Evolutionary conservation across 1,140 invertebrate species (phyloP), one percentile per base, ranked within the genome.

Genomic region (Aplysia californica): DNA sequence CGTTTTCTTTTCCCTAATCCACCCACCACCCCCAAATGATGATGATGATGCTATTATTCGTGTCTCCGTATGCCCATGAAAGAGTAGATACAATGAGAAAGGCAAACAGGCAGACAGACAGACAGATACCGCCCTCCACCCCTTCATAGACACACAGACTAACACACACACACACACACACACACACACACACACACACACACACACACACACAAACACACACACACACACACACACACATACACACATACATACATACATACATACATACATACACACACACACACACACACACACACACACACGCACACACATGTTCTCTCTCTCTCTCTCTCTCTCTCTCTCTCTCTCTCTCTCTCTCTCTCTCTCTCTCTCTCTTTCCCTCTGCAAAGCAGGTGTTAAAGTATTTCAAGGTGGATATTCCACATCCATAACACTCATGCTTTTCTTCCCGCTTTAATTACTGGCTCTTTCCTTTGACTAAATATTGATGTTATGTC

Each of bases 191-290:
- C 35, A 38, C 58, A 33, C 33, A 56, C 66, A 69, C 75, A 69
- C 41, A 38, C 50, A 69, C 39, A 76, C 44, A 50, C 20, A 4
- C n/a, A n/a, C n/a, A n/a, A n/a, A n/a, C n/a, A n/a, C n/a, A n/a
- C n/a, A n/a, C n/a, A n/a, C n/a, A n/a, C 64, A 68, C 1, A 31
- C 33, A 76, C 23, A 68, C 4, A 50, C 41, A 21, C 41, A 58
- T 26, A 69, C 55, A 59, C 44, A 58, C 33, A 41, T n/a, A 69
- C 35, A 38, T 23, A 58, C 66, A 59, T 23, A 70, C 65, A 61
- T 67, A 69, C 55, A 59, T 55, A 69, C 1, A 26, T 39, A 64
- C 41, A 67, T 41, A 55, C 36, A 75, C 33, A 64, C n/a, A 44
- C 50, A 64, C 20, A 75, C 35, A 75, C 23, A 41, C 38, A 68